Evolutionary conservation across 92 coral and sea anemone species (phyloP), one percentile per base, ranked within the genome.

Genomic region (Palythoa grandiflora): DNA sequence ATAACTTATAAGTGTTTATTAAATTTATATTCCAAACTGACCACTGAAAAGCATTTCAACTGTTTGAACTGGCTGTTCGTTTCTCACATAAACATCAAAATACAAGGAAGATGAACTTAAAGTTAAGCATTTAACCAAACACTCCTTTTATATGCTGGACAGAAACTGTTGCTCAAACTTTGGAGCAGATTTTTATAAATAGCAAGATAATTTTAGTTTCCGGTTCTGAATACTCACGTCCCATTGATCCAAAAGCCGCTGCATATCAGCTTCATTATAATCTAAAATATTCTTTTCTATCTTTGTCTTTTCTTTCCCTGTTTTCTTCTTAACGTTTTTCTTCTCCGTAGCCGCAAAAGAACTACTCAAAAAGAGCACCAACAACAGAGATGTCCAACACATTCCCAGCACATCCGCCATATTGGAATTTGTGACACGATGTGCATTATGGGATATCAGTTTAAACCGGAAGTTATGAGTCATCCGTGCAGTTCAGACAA

Each of bases 221-320:
- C 8, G 44, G 40, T 13, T 35, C 13, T 13, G 16, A 36, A 28
- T 37, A 88, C 98, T 93, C 85, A 97, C 99, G 65, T 97, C 97
- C 99, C 99, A 97, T 68, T 97, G 99, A 86, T 97, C 99, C 44
- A 94, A 85, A 5, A 97, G 89, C 39, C 88, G 91, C 65, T 91
- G 75, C 91, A 97, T 78, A 89, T 97, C 99, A 4, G 94, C 93
- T 84, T 97, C 99, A 50, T 89, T 89, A 83, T 97, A 97, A 83
- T 97, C 99, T 81, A 97, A 48, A 17, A 95, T 83, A 83, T 92
- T 79, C 83, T 97, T 97, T 5, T 96, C 98, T 79, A 97, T 97
- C 80, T 95, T 97, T 17, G 63, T 59, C 86, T 89, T 88, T 73
- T 90, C 92, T 79, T 94, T 91, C 84, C 83, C 84, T 70, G 77